Evolutionary conservation across 1,140 invertebrate species (phyloP).

Genomic region (Homalodisca vitripennis): DNA sequence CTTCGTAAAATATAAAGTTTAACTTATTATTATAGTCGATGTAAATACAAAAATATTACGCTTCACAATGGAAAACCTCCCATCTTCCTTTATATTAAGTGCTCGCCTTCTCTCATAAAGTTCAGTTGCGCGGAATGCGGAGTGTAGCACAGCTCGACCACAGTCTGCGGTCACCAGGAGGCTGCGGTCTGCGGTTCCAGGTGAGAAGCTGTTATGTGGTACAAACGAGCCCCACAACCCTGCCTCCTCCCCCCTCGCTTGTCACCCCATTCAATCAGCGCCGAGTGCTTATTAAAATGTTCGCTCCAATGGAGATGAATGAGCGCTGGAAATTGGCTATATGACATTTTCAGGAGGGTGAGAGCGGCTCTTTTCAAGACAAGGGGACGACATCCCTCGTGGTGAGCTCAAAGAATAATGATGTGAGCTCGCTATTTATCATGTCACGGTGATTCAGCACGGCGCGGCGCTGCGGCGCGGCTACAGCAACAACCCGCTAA

Average conservation of each 20-base stretch:
- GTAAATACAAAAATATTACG: too few relatives aligned
- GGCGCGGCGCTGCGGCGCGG: too few relatives aligned
- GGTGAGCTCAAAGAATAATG: conserved; percentile 34
- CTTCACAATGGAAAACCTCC: too few relatives aligned
- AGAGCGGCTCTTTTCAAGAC: conserved; percentile 23
- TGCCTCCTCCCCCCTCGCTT: not conserved
- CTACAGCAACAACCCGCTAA: too few relatives aligned
- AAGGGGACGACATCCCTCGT: too few relatives aligned
- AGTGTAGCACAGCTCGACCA: too few relatives aligned
- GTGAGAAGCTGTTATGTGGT: not conserved
- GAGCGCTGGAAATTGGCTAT: conserved; percentile 32
- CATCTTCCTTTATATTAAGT: too few relatives aligned
- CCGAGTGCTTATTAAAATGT: conserved; percentile 35
- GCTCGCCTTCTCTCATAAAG: too few relatives aligned
- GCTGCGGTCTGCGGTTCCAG: not conserved
- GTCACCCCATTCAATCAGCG: conserved; percentile 33
- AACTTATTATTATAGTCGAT: too few relatives aligned
- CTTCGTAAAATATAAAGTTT: too few relatives aligned
- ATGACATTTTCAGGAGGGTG: conserved; percentile 33
- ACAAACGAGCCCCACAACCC: not conserved
- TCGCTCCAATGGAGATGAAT: conserved; percentile 34
- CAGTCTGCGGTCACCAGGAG: too few relatives aligned
- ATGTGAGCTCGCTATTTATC: conserved; percentile 33
- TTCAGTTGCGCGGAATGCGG: too few relatives aligned
- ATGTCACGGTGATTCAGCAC: conserved; percentile 23